These are phyloP conservation scores for Chymomyza fuscimana DNA, from an alignment of 2,888 invertebrate species.

Conservation along the genomic window DNA sequence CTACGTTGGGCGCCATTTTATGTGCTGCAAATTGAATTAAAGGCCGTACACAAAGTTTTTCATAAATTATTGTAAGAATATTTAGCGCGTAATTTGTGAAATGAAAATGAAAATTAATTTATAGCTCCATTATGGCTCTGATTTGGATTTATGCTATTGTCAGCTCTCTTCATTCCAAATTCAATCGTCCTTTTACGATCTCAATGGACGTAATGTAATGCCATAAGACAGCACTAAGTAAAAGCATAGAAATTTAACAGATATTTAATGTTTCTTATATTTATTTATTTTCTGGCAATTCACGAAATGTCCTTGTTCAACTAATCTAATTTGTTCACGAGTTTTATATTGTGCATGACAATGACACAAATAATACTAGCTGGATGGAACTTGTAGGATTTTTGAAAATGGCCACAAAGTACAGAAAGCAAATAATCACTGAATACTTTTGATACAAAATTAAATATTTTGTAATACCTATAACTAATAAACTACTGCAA, in stretches of 20 bases:
- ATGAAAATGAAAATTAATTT: not conserved
- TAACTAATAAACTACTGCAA: too few species aligned
- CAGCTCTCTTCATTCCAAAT: not conserved
- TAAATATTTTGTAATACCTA: too few species aligned
- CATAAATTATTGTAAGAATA: too few species aligned
- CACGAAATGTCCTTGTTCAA: not conserved
- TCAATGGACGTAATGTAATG: not conserved
- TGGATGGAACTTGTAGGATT: too few species aligned
- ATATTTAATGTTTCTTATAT: not conserved
- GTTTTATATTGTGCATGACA: too few species aligned
- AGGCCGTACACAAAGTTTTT: not conserved
- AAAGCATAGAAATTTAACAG: not conserved
- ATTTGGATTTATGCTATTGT: not conserved
- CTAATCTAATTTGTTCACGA: too few species aligned
- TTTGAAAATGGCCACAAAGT: too few species aligned
- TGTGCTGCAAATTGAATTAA: slow-evolving; percentile 54
- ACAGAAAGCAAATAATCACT: too few species aligned
- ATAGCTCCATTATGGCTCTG: not conserved
- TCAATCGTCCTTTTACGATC: not conserved
- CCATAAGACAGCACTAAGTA: not conserved
- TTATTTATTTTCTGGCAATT: not conserved
- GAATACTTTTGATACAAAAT: too few species aligned
- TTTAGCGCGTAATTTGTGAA: too few species aligned
- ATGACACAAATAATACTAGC: too few species aligned
- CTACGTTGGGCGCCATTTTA: slow-evolving; percentile 10